phyloP scores from a whole-genome alignment of 2,888 invertebrate species.

The Protodeltote pygarga region DNA sequence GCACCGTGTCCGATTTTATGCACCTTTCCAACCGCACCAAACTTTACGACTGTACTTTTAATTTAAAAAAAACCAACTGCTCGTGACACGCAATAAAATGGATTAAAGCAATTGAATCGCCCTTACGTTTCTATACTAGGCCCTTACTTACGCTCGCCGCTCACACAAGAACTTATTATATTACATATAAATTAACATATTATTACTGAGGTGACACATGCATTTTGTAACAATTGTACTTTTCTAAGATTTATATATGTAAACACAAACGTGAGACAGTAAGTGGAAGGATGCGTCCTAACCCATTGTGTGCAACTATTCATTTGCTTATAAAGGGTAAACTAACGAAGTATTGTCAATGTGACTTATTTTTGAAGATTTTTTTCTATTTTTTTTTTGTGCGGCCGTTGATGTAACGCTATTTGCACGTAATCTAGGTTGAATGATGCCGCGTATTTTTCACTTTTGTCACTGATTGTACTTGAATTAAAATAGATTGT shows the following conservation, averaged over 20 bases:
- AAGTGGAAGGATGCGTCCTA: slow-evolving; percentile 47
- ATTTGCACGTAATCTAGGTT: slow-evolving; percentile 60
- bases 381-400: slow-evolving; percentile 61
- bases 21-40: slow-evolving; percentile 27
- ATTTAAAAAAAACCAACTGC: slow-evolving; percentile 56
- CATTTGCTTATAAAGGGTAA: slow-evolving; percentile 57
- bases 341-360: slow-evolving; percentile 80
- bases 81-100: slow-evolving; percentile 84
- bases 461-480: slow-evolving; percentile 38
- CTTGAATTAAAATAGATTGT: slow-evolving; percentile 31
- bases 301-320: slow-evolving; percentile 42
- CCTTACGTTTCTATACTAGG: slow-evolving; percentile 41
- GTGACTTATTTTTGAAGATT: slow-evolving; percentile 62
- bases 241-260: slow-evolving; percentile 81
- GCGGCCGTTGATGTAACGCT: slow-evolving; percentile 57
- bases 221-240: slow-evolving; percentile 71
- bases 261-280: slow-evolving; percentile 76
- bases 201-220: slow-evolving; percentile 72
- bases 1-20: slow-evolving; percentile 22
- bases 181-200: slow-evolving; percentile 86
- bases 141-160: slow-evolving; percentile 46
- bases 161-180: slow-evolving; percentile 78
- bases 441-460: slow-evolving; percentile 45
- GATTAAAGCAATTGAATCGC: slow-evolving; percentile 79
- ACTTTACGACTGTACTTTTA: slow-evolving; percentile 47